Evolutionary conservation across 2,797 vertebrate species (phyloP).

Genomic region (Parauchenoglanis ngamensis): DNA sequence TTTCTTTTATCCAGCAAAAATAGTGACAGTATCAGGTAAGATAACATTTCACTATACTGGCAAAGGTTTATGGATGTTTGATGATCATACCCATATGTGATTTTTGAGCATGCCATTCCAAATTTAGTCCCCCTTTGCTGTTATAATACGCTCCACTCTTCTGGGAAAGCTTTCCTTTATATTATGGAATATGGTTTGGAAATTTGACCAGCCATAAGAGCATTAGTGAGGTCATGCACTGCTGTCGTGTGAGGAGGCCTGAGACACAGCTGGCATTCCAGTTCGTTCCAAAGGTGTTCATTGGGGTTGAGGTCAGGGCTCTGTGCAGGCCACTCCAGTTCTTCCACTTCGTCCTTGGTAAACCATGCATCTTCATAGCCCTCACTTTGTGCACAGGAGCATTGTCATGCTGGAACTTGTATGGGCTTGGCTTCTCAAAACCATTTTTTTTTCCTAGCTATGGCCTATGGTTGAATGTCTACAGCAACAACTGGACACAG

Average conservation of each 20-base stretch:
- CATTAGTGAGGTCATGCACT: background rate
- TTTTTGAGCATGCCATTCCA: background rate
- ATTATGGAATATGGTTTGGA: background rate
- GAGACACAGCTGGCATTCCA: too few species aligned
- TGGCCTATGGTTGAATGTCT: too few species aligned
- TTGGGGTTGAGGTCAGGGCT: too few species aligned
- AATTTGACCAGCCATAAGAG: background rate
- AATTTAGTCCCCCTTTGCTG: background rate
- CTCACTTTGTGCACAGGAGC: background rate
- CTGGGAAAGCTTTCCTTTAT: background rate
- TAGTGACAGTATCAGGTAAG: too few species aligned
- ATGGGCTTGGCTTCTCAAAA: background rate
- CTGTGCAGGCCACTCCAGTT: too few species aligned
- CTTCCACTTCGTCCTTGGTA: too few species aligned
- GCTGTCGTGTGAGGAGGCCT: background rate
- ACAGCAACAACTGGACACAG: background rate
- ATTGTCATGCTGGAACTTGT: background rate
- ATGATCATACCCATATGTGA: background rate
- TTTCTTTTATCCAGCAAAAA: background rate
- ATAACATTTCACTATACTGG: background rate
- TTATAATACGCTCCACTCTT: background rate
- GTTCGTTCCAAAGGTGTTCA: too few species aligned
- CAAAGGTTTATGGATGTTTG: background rate
- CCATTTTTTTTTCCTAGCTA: background rate
- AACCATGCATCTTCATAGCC: too few species aligned